Conservation (phyloP, 2,797 vertebrate genomes). For the Phataginus tetradactyla region DNA sequence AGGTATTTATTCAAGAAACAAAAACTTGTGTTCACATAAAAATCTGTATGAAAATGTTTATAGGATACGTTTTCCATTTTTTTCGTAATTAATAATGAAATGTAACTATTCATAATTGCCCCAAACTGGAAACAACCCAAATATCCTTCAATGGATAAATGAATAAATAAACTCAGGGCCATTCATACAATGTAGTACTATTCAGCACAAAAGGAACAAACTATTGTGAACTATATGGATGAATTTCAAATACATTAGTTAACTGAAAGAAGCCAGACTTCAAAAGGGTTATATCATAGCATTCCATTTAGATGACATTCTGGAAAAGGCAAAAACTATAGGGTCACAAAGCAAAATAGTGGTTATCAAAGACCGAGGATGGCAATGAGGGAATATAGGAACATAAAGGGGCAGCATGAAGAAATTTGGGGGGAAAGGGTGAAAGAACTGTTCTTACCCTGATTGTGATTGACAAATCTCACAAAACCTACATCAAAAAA, state of each 20-base stretch:
- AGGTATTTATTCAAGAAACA: not conserved
- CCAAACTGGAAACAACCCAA: not conserved
- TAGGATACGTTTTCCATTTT: not conserved
- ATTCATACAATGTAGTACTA: not conserved
- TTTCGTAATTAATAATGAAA: not conserved
- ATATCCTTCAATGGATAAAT: not conserved
- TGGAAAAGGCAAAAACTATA: conserved; percentile 21
- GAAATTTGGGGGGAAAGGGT: not conserved
- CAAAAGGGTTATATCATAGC: not conserved
- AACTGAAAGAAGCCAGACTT: not conserved
- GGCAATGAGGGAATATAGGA: not conserved
- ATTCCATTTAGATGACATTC: not conserved
- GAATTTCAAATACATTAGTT: not conserved
- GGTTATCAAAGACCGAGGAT: not conserved
- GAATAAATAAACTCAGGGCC: not conserved
- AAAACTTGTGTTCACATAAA: not conserved
- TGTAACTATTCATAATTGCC: not conserved
- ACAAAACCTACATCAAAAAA: not conserved
- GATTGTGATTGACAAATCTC: not conserved
- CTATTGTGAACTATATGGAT: not conserved
- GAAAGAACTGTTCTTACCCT: not conserved
- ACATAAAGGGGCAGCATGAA: not conserved
- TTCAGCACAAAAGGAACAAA: not conserved
- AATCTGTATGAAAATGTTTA: not conserved
- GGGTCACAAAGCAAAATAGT: not conserved